Evolutionary conservation across 2,888 invertebrate genomes (phyloP).

Genomic region (Microplitis manilae): DNA sequence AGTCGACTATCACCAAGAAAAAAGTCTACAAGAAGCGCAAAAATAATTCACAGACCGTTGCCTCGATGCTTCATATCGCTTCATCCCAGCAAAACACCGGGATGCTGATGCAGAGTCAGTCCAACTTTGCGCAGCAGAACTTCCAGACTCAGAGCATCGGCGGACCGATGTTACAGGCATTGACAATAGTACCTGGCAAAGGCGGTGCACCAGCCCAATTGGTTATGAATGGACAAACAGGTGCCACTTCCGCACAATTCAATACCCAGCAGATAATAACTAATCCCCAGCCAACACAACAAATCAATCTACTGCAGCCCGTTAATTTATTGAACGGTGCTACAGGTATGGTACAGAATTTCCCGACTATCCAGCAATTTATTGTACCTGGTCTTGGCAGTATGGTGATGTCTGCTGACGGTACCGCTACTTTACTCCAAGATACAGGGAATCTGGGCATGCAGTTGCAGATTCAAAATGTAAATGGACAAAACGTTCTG

Average conservation of each 20-base stretch:
- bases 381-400: slow-evolving; percentile 86
- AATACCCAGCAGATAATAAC: slow-evolving; percentile 81
- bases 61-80: slow-evolving; percentile 80
- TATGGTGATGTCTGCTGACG: slow-evolving; percentile 88
- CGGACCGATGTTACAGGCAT: slow-evolving; percentile 81
- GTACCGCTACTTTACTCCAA: slow-evolving; percentile 82
- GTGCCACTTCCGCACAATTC: slow-evolving; percentile 75
- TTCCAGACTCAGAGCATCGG: slow-evolving; percentile 82
- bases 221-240: slow-evolving; percentile 82
- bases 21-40: slow-evolving; percentile 82
- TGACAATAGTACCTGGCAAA: slow-evolving; percentile 85
- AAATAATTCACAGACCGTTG: slow-evolving; percentile 78
- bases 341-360: slow-evolving; percentile 81
- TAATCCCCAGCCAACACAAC: slow-evolving; percentile 71
- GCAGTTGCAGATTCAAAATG: slow-evolving; percentile 85
- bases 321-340: slow-evolving; percentile 84
- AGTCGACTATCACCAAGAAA: slow-evolving; percentile 76
- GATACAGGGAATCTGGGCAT: slow-evolving; percentile 80
- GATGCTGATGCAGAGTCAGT: slow-evolving; percentile 74
- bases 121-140: slow-evolving; percentile 80
- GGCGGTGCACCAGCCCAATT: slow-evolving; percentile 82
- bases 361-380: slow-evolving; percentile 86
- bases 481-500: slow-evolving; percentile 83
- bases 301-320: slow-evolving; percentile 85
- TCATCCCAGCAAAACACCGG: slow-evolving; percentile 76